Conservation (phyloP, 2,113 vertebrate genomes). For the Aythya baeri region DNA sequence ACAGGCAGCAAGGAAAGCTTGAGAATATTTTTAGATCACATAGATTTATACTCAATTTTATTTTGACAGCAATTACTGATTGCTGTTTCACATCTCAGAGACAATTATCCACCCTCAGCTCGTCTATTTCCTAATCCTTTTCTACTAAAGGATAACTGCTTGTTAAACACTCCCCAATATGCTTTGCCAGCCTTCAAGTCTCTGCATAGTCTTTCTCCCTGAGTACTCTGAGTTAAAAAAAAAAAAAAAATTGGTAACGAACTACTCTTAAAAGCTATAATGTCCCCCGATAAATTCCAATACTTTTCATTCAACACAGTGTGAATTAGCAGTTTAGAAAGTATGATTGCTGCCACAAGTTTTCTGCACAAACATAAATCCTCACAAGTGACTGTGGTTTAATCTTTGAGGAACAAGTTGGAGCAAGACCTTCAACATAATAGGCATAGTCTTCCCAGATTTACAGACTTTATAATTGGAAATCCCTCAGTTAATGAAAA, state of each 20-base stretch:
- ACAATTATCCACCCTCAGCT: background rate
- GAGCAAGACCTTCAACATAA: background rate
- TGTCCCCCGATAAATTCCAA: background rate
- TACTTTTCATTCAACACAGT: background rate
- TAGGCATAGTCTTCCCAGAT: background rate
- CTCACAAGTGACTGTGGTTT: background rate
- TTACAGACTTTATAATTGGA: background rate
- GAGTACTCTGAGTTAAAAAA: background rate
- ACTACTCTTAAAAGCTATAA: background rate
- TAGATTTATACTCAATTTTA: background rate
- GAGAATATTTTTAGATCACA: background rate
- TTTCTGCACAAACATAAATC: background rate
- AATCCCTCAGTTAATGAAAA: background rate
- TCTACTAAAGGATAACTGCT: background rate
- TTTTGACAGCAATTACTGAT: background rate
- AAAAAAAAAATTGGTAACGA: background rate
- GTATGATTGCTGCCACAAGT: rapidly evolving
- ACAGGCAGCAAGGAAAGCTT: background rate
- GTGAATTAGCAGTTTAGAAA: background rate
- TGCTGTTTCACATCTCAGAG: background rate
- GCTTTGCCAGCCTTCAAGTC: background rate
- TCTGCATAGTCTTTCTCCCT: background rate
- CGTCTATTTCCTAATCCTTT: background rate
- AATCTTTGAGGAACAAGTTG: background rate
- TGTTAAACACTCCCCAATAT: background rate